These are phyloP conservation scores for Tinamus major DNA, from an alignment of 2,797 vertebrate genomes.

Conservation along the genomic window DNA sequence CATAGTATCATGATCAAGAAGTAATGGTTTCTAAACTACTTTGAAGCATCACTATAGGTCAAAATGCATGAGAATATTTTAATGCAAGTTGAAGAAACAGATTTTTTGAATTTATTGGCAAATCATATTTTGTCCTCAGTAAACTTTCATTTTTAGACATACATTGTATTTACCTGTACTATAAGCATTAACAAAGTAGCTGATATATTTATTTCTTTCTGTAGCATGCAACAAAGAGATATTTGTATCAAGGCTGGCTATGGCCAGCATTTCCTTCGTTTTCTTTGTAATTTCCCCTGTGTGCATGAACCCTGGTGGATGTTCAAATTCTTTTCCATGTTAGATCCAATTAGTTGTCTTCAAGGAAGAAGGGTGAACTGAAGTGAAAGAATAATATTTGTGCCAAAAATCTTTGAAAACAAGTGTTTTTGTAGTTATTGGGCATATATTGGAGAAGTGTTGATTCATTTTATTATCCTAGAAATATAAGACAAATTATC, in stretches of 20 bases:
- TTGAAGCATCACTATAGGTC: neutral
- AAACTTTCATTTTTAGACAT: neutral
- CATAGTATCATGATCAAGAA: neutral
- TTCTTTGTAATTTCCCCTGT: constrained; percentile 45
- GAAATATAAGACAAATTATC: constrained; percentile 10
- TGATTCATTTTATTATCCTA: constrained; percentile 9
- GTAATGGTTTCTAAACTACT: neutral
- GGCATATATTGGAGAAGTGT: neutral
- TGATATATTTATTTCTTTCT: constrained; percentile 17
- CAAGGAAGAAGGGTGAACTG: neutral
- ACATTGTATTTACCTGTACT: neutral
- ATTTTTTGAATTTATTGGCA: neutral
- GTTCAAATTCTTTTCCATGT: constrained; percentile 46
- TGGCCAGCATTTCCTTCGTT: neutral
- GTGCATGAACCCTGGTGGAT: constrained; percentile 42
- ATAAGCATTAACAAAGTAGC: neutral
- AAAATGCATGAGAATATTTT: constrained; percentile 1
- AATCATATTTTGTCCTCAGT: neutral
- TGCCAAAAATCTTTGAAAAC: constrained; percentile 49
- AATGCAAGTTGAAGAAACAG: neutral
- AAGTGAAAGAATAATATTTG: constrained; percentile 38
- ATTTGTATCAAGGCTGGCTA: neutral
- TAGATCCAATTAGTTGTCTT: constrained; percentile 58
- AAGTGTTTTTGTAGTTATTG: constrained; percentile 27
- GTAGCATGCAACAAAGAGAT: neutral